phyloP scores from a whole-genome alignment of 2,113 vertebrate genomes.

The Amblyopsis rosae region DNA sequence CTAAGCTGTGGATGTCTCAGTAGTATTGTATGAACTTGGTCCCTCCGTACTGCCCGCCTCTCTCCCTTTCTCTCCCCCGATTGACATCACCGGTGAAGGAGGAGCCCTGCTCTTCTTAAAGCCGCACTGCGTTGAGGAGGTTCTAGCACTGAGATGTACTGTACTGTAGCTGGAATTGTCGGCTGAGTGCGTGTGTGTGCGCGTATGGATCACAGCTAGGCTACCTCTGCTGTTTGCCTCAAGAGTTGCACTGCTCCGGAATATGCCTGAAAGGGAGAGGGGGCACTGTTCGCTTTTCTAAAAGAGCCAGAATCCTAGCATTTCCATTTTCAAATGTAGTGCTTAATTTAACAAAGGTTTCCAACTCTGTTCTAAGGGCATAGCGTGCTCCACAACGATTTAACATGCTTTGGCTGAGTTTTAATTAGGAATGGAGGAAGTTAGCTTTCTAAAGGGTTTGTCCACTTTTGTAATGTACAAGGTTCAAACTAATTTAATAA shows the following conservation, averaged over 20 bases:
- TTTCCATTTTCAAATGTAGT: slow-evolving; percentile 13
- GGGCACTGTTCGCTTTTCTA: slow-evolving; percentile 79
- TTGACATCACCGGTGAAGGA: slow-evolving; percentile 77
- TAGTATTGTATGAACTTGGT: slow-evolving; percentile 81
- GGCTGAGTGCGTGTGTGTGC: slow-evolving; percentile 18
- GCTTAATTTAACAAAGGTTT: slow-evolving; percentile 9
- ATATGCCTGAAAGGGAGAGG: slow-evolving; percentile 68
- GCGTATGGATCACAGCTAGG: slow-evolving; percentile 26
- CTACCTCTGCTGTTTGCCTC: slow-evolving; percentile 26
- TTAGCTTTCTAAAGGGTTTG: slow-evolving; percentile 14
- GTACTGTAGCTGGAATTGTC: slow-evolving; percentile 33
- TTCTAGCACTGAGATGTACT: slow-evolving; percentile 38
- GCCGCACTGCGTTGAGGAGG: slow-evolving; percentile 76
- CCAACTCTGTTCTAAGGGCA: slow-evolving; percentile 13
- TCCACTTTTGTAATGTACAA: slow-evolving; percentile 16
- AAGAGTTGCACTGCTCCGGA: slow-evolving; percentile 19
- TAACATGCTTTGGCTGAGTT: slow-evolving; percentile 25
- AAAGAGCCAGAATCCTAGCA: slow-evolving; percentile 14
- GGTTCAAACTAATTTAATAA: neutral
- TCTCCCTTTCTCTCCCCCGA: slow-evolving; percentile 61
- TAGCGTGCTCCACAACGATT: slow-evolving; percentile 31
- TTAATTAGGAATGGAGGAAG: slow-evolving; percentile 14
- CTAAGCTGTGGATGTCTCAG: slow-evolving; percentile 78
- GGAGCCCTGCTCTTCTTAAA: slow-evolving; percentile 77
- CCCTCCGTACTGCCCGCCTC: slow-evolving; percentile 75